phyloP scores from a whole-genome alignment of 2,113 vertebrate species.

The Pachyramphus minor region DNA sequence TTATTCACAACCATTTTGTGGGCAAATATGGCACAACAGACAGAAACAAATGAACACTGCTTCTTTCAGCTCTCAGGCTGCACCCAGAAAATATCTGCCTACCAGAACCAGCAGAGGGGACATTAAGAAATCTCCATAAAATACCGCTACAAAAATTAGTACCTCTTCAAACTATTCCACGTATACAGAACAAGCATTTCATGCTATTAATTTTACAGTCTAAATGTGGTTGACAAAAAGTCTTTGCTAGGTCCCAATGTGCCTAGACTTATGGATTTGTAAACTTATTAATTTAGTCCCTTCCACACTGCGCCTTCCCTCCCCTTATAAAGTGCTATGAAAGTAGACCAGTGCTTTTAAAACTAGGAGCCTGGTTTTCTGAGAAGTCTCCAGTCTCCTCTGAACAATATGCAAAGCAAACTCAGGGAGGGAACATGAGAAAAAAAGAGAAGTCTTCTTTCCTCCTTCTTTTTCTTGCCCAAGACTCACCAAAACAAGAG shows the following conservation, averaged over 20 bases:
- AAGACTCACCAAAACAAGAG: slow-evolving; percentile 63
- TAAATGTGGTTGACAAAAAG: background rate
- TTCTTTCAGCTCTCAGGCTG: background rate
- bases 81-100: background rate
- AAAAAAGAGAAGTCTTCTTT: slow-evolving; percentile 62
- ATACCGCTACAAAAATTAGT: background rate
- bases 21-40: background rate
- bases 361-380: slow-evolving; percentile 7
- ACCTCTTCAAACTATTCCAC: background rate
- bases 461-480: slow-evolving; percentile 24
- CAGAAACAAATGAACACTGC: background rate
- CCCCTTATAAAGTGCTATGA: background rate
- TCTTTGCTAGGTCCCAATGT: background rate
- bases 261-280: background rate
- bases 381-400: slow-evolving; percentile 34
- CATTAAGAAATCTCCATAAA: background rate
- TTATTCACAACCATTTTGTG: background rate
- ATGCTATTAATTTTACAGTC: background rate
- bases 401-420: slow-evolving; percentile 53
- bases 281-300: background rate
- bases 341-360: slow-evolving; percentile 21
- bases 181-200: background rate
- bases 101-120: background rate
- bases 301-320: background rate
- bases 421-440: slow-evolving; percentile 49